Percentiles rank a stretch among this genome's conserved stretches.
Conservation (phyloP, 1,140 invertebrate genomes). For the Sipha flava region DNA sequence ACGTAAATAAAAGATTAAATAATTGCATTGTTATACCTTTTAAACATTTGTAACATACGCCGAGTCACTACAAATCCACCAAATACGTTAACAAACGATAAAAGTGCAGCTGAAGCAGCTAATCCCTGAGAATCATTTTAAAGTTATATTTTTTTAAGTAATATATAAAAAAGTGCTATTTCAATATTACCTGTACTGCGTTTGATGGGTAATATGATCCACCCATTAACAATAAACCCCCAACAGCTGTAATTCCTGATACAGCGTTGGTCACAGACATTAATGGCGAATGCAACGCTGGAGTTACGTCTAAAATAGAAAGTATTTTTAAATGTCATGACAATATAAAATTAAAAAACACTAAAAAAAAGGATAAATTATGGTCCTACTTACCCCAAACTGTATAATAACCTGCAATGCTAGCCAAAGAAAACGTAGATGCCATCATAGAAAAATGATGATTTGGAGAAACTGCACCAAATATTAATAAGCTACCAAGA, state of each 20-base stretch:
- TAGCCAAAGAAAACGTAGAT: conserved; percentile 71
- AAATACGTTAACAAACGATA: conserved; percentile 85
- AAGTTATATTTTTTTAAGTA: background rate
- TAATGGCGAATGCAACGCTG: conserved; percentile 79
- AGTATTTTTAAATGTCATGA: background rate
- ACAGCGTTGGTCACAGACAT: conserved; percentile 93
- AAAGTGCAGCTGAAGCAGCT: conserved; percentile 71
- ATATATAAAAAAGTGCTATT: no score
- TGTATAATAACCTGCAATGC: conserved; percentile 81
- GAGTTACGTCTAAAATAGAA: conserved; percentile 53
- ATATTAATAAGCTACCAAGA: conserved; percentile 56
- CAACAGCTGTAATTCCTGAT: conserved; percentile 83
- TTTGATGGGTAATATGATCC: conserved; percentile 67
- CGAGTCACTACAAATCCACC: conserved; percentile 86
- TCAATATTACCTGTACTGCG: conserved; percentile 49
- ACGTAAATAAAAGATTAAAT: no score
- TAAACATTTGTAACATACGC: conserved; percentile 89
- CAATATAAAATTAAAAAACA: background rate
- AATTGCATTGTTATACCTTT: conserved; percentile 49
- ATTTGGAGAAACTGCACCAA: conserved; percentile 71
- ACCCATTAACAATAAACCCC: conserved; percentile 71
- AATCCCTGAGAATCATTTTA: conserved; percentile 49
- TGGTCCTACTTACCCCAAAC: conserved; percentile 61
- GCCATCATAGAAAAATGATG: conserved; percentile 77
- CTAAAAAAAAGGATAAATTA: background rate